Percentiles rank a stretch among this genome's conserved stretches.
Evolutionary conservation across 1,140 invertebrate genomes (phyloP).

Genomic region (Drosophila erecta): DNA sequence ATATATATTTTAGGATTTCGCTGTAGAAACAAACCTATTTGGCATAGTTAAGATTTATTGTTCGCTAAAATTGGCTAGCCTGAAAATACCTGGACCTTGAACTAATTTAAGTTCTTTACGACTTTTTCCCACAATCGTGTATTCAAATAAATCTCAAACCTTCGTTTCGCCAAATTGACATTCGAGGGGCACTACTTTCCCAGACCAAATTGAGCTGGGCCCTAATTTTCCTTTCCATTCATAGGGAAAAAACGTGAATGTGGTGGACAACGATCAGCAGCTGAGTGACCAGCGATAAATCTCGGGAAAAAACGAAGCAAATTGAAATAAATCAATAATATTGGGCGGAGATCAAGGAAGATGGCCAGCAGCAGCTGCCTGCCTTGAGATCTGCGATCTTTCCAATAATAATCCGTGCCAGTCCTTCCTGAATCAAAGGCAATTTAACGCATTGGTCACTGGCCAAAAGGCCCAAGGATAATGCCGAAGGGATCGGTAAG

Average conservation of each 20-base stretch:
- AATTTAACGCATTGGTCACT: conserved; percentile 77
- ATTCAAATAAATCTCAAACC: conserved; percentile 44
- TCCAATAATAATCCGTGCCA: conserved; percentile 65
- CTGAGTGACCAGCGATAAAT: conserved; percentile 58
- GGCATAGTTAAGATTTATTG: too few relatives aligned
- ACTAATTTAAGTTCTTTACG: not conserved
- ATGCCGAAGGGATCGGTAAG: not conserved
- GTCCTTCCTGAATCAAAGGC: conserved; percentile 55
- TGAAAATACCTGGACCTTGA: too few relatives aligned
- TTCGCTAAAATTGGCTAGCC: not conserved
- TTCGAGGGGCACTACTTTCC: conserved; percentile 26
- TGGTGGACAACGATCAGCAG: conserved; percentile 36
- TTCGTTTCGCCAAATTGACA: conserved; percentile 45
- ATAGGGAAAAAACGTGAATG: conserved; percentile 12
- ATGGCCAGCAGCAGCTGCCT: conserved; percentile 31
- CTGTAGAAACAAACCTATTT: too few relatives aligned
- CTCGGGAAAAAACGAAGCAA: conserved; percentile 33
- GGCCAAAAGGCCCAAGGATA: conserved; percentile 5
- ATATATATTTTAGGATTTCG: too few relatives aligned
- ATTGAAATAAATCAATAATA: conserved; percentile 69
- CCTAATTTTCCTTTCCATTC: conserved; percentile 30
- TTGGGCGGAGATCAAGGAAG: conserved; percentile 30
- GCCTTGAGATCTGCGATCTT: conserved; percentile 21
- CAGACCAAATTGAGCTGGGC: not conserved
- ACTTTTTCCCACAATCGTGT: conserved; percentile 11